A percentile compares a stretch with the other conserved stretches of the same genome.
These are phyloP conservation scores for Psilopsiagon aurifrons DNA, from an alignment of 2,113 vertebrate species.

Conservation along the genomic window DNA sequence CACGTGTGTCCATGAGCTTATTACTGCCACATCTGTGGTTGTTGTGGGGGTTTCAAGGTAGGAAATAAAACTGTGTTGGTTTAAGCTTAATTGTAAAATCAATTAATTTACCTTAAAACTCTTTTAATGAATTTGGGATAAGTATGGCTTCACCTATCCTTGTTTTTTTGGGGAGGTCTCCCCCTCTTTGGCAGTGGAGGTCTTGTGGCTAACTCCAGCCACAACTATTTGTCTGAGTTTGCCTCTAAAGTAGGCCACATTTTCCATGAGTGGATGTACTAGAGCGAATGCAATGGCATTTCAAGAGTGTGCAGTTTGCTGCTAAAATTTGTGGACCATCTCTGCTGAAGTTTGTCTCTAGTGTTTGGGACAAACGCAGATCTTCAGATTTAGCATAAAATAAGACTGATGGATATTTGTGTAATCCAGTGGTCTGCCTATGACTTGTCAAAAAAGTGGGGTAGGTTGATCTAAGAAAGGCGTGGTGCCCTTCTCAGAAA, in stretches of 20 bases:
- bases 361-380: neutral
- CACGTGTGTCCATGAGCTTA: neutral
- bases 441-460: neutral
- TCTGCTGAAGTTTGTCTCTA: neutral
- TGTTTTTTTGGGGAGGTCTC: neutral
- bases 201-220: neutral
- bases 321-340: neutral
- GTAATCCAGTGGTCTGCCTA: neutral
- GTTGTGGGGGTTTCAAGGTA: neutral
- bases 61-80: neutral
- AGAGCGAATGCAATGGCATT: neutral
- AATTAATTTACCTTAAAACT: neutral
- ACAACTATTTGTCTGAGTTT: neutral
- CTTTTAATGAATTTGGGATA: neutral
- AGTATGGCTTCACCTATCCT: neutral
- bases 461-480: neutral
- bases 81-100: neutral
- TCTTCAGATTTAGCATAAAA: neutral
- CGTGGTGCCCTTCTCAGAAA: neutral
- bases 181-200: neutral
- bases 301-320: neutral
- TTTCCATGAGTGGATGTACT: neutral
- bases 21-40: neutral
- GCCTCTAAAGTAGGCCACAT: neutral
- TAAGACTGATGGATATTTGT: neutral